Evolutionary conservation across 2,113 vertebrate species (phyloP).

Genomic region (Chaetops frenatus): DNA sequence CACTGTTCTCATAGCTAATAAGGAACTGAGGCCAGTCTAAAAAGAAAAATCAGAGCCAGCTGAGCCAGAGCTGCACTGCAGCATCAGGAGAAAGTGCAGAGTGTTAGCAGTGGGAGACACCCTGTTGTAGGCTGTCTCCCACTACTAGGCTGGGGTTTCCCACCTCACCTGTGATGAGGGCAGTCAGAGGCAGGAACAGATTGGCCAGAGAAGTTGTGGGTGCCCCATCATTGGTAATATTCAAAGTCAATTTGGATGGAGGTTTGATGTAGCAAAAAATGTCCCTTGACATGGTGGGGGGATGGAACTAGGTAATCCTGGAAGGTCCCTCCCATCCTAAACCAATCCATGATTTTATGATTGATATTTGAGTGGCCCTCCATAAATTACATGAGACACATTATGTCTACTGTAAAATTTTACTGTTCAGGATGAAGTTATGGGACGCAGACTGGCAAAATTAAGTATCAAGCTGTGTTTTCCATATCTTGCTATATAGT

Average conservation of each 20-base stretch:
- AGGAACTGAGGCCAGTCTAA: not conserved
- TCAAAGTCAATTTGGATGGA: not conserved
- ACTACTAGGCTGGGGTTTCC: not conserved
- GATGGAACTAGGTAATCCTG: not conserved
- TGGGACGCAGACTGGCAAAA: not conserved
- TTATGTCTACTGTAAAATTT: not conserved
- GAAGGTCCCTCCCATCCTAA: not conserved
- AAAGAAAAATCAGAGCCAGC: not conserved
- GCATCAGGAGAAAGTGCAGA: not conserved
- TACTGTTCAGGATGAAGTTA: not conserved
- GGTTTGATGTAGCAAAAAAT: not conserved
- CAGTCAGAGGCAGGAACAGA: not conserved
- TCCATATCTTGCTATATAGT: not conserved
- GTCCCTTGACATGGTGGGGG: not conserved
- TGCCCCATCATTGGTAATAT: not conserved
- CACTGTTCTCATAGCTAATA: not conserved
- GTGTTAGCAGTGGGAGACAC: not conserved
- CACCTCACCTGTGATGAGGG: not conserved
- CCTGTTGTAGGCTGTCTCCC: not conserved
- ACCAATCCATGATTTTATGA: not conserved
- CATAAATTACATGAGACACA: not conserved
- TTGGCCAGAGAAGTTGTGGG: not conserved
- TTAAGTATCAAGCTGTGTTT: not conserved
- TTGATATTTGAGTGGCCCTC: not conserved
- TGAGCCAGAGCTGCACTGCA: not conserved